Evolutionary conservation across 64 coral and sea anemone species (phyloP).

Genomic region (Dendrophyllia cribrosa): DNA sequence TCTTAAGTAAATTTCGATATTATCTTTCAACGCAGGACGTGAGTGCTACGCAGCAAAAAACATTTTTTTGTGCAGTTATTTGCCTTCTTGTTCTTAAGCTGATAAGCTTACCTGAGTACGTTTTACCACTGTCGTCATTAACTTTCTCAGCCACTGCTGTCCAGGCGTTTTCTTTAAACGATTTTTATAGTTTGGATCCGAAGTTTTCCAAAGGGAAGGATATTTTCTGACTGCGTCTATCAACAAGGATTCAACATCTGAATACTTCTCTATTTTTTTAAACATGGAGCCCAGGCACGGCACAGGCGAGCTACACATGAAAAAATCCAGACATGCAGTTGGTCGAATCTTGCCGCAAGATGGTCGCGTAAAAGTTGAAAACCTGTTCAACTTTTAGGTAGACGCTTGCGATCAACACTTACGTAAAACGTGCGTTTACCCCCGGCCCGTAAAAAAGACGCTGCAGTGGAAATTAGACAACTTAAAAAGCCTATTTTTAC

Average conservation of each 20-base stretch:
- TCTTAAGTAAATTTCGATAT: no score
- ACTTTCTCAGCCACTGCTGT: not conserved
- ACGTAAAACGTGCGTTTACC: not conserved
- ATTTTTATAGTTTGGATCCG: conserved; percentile 5
- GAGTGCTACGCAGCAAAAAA: no score
- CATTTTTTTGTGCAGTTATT: no score
- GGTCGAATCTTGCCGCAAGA: not conserved
- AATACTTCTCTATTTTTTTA: conserved; percentile 23
- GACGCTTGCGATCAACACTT: no score
- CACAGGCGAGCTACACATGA: not conserved
- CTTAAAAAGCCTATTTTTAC: not conserved
- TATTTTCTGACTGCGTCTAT: conserved; percentile 30
- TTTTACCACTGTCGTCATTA: not conserved
- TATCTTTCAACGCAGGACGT: no score
- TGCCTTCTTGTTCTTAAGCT: no score
- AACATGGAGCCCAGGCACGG: not conserved
- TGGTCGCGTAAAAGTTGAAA: not conserved
- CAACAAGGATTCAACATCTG: not conserved
- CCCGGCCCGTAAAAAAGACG: not conserved
- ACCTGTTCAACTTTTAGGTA: not conserved
- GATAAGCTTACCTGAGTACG: conserved; percentile 3
- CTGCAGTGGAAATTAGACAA: not conserved
- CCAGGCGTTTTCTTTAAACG: not conserved
- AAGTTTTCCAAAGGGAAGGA: conserved; percentile 6
- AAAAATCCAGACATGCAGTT: no score